phyloP scores from a whole-genome alignment of 35 echinoderm and acorn worm species.

The Ophioderma brevispina region DNA sequence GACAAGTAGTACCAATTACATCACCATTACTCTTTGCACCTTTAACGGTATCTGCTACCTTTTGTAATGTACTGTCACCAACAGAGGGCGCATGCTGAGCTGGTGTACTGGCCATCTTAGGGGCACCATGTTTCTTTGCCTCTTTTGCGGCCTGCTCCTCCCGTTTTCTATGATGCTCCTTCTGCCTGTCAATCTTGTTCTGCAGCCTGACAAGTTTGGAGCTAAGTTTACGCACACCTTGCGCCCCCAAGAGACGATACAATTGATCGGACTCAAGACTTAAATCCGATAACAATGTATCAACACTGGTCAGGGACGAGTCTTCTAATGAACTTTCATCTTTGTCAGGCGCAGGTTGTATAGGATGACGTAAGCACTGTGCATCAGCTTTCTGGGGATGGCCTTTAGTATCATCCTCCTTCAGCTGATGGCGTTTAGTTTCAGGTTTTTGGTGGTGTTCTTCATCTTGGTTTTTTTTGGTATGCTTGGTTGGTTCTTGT shows the following conservation, averaged over 20 bases:
- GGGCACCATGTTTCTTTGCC: constrained; percentile 46
- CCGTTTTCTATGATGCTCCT: constrained; percentile 78
- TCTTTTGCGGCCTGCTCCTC: constrained; percentile 38
- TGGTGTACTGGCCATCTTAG: constrained; percentile 78
- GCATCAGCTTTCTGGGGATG: too few species aligned
- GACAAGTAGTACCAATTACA: constrained; percentile 22
- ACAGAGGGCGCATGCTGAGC: not conserved
- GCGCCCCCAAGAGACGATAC: constrained; percentile 65
- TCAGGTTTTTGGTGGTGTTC: not conserved
- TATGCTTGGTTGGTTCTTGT: not conserved
- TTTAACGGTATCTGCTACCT: constrained; percentile 38
- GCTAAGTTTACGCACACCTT: constrained; percentile 83
- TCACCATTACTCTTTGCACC: not conserved
- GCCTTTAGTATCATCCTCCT: not conserved
- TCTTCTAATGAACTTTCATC: constrained; percentile 4
- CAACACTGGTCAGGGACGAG: not conserved
- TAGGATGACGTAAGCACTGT: too few species aligned
- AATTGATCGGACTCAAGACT: constrained; percentile 92
- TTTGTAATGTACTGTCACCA: not conserved
- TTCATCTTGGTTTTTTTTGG: not conserved
- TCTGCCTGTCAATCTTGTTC: constrained; percentile 86
- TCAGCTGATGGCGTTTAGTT: not conserved
- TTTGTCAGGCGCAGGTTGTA: not conserved
- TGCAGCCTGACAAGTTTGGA: constrained; percentile 83
- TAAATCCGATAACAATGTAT: constrained; percentile 66